These are phyloP conservation scores for Ivindomyrus marchei DNA, from an alignment of 2,113 vertebrate genomes.

Conservation along the genomic window DNA sequence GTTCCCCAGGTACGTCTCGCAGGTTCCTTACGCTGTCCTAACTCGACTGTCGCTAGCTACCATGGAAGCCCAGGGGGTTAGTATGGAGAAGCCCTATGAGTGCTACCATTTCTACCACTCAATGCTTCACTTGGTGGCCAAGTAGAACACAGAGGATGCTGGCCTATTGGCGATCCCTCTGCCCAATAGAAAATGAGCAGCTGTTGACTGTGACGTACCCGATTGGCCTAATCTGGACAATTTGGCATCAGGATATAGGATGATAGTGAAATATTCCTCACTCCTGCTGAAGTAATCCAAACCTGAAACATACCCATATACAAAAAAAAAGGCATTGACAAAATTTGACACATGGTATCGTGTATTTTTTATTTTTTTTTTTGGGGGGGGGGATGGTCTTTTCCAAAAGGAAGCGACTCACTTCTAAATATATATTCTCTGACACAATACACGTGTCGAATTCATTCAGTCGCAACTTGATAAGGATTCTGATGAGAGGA, in stretches of 20 bases:
- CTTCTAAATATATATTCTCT: neutral
- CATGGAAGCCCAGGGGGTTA: constrained; percentile 50
- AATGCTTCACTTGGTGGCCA: neutral
- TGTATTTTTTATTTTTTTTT: neutral
- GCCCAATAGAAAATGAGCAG: constrained; percentile 1
- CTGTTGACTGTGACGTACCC: neutral
- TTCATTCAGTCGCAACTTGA: neutral
- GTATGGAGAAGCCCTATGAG: constrained; percentile 53
- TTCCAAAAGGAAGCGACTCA: neutral
- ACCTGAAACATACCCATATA: neutral
- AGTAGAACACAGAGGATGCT: neutral
- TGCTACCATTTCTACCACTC: constrained; percentile 40
- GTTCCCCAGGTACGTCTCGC: constrained; percentile 54
- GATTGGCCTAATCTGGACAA: constrained; percentile 30
- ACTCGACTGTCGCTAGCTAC: constrained; percentile 46
- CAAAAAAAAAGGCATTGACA: neutral
- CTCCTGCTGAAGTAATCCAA: neutral
- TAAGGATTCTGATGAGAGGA: neutral
- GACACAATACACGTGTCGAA: neutral
- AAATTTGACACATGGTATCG: neutral
- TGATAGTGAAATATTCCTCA: neutral
- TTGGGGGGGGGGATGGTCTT: neutral
- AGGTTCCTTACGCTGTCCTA: constrained; percentile 63
- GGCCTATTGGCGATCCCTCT: neutral
- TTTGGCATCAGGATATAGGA: constrained; percentile 27